phyloP scores from a whole-genome alignment of 2,797 vertebrate species.

The Myotis pilosus region DNA sequence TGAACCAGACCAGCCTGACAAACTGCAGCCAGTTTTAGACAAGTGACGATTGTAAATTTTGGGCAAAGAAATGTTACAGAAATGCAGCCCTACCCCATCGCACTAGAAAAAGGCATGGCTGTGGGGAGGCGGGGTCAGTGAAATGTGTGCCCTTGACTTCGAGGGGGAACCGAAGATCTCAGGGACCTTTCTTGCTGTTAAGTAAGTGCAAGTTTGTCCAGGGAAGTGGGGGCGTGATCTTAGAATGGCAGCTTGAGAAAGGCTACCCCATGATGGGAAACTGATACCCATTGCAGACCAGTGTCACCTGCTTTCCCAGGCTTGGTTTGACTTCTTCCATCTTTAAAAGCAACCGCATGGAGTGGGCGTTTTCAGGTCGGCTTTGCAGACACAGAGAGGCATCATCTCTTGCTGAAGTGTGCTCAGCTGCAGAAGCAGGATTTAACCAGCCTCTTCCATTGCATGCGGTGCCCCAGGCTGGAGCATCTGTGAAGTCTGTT shows the following conservation, averaged over 20 bases:
- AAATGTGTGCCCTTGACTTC: neutral
- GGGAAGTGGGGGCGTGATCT: neutral
- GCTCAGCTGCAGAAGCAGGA: neutral
- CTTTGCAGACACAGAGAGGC: neutral
- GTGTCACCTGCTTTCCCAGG: neutral
- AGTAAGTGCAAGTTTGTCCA: neutral
- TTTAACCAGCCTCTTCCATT: no score
- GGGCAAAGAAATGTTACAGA: neutral
- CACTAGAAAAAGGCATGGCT: neutral
- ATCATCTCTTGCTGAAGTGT: neutral
- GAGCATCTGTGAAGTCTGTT: neutral
- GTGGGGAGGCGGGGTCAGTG: rapidly evolving
- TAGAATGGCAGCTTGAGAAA: neutral
- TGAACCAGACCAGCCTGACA: constrained; percentile 15
- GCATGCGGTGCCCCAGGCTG: neutral
- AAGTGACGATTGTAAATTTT: neutral
- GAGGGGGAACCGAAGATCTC: neutral
- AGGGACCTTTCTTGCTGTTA: neutral
- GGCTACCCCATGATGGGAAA: neutral
- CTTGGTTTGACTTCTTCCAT: neutral
- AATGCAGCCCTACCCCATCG: rapidly evolving
- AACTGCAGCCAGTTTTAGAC: neutral
- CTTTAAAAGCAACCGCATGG: neutral
- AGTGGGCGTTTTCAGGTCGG: neutral
- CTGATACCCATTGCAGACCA: neutral